These are phyloP conservation scores for Paralichthys olivaceus DNA, from an alignment of 2,113 vertebrate species.

Conservation along the genomic window DNA sequence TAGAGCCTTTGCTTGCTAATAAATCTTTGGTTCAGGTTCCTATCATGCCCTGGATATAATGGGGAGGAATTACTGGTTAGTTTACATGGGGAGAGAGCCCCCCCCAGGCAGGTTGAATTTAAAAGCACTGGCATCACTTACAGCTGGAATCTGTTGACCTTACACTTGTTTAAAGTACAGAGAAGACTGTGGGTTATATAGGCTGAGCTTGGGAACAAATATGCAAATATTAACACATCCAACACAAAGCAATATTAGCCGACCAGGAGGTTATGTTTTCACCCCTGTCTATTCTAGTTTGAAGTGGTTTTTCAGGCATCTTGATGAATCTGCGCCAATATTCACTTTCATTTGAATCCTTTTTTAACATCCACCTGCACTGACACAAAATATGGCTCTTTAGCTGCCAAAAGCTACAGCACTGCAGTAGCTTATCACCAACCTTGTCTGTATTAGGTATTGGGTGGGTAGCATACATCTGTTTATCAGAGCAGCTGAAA, in stretches of 20 bases:
- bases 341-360: neutral
- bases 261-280: no score
- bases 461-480: no score
- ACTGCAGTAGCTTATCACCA: no score
- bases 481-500: no score
- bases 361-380: neutral
- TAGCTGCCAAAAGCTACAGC: no score
- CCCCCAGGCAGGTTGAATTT: neutral
- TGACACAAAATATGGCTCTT: no score
- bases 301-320: neutral
- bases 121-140: slow-evolving; percentile 4
- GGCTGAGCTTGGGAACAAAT: neutral
- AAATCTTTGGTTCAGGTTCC: slow-evolving; percentile 41
- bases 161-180: slow-evolving; percentile 5
- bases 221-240: neutral
- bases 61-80: neutral
- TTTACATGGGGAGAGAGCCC: slow-evolving; percentile 10
- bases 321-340: neutral
- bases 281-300: no score
- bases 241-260: neutral
- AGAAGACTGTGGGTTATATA: neutral
- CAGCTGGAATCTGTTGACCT: neutral
- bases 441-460: no score
- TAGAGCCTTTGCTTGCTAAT: slow-evolving; percentile 48
- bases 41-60: slow-evolving; percentile 31